Evolutionary conservation across 2,888 invertebrate species (phyloP).

Genomic region (Scaptodrosophila latifasciaeformis): DNA sequence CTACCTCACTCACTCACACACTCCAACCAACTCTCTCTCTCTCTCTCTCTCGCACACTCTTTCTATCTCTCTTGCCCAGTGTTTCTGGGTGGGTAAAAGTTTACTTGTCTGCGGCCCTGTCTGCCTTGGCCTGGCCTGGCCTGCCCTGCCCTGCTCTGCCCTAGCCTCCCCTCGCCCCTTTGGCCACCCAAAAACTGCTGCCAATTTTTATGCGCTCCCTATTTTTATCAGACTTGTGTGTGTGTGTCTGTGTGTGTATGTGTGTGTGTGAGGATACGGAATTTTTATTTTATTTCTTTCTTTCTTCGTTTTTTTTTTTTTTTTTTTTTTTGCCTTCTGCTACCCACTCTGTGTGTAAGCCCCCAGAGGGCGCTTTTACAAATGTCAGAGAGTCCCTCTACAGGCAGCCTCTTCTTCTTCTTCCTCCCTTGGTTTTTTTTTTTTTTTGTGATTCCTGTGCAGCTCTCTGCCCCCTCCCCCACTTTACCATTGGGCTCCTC

Average conservation of each 20-base stretch:
- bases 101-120: slow-evolving; percentile 63
- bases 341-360: neutral
- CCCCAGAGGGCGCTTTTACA: too few relatives aligned
- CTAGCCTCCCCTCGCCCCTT: neutral
- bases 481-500: too few relatives aligned
- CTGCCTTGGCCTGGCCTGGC: slow-evolving; percentile 34
- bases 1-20: neutral
- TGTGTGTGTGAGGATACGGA: too few relatives aligned
- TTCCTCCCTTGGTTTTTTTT: too few relatives aligned
- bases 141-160: neutral
- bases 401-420: too few relatives aligned
- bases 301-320: slow-evolving; percentile 25
- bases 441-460: too few relatives aligned
- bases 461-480: too few relatives aligned
- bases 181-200: slow-evolving; percentile 59
- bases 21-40: neutral
- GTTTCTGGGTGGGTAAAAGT: too few relatives aligned
- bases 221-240: slow-evolving; percentile 45
- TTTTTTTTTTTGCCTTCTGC: slow-evolving; percentile 13
- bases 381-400: too few relatives aligned
- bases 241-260: too few relatives aligned
- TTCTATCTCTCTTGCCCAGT: neutral
- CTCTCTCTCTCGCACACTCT: slow-evolving; percentile 13
- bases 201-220: slow-evolving; percentile 68
- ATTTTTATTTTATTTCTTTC: neutral